Base-by-base conservation (phyloP, 2,888 invertebrate genomes). In the Disparrhopalites patrizii region DNA sequence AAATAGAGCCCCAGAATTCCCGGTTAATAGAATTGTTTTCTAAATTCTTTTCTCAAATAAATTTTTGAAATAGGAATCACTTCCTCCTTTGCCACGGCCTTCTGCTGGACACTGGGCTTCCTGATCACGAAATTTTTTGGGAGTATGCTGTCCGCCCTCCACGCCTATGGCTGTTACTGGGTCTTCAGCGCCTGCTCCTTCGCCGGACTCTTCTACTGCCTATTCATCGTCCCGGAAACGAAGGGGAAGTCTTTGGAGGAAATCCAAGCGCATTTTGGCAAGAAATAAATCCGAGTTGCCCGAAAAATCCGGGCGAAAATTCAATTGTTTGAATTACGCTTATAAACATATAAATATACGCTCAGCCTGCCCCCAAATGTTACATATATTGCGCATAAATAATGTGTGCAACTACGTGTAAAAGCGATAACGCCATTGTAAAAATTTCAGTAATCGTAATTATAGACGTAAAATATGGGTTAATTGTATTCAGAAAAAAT, bases 101-200 rank as follows among this genome's bases (percentile, higher is more conserved):
- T 85, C 43, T 91, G 90, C 77, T 91, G 91, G 90, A 81, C 84
- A 64, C 80, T 87, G 57, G 88, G 88, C 2, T 91, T 91, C 76
- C 67, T 79, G 15, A 76, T 80, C 30, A 79, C 79, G 1, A 77
- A 78, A 64, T 73, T 75, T 2, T 79, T 78, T 62, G 68, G 73
- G n/a, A 74, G 77, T 38, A 69, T 78, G 28, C 50, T 65, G 51
- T 76, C 86, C 1, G 88, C 88, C 0, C 89, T 90, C 0, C 83
- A 56, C 5, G 18, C 64, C 1, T 62, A 71, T 47, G 71, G 73
- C 10, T 68, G 68, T 23, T 73, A 70, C 52, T 73, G 75, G 75
- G n/a, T 73, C 15, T 75, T 73, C 62, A 62, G 62, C 1, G 70
- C 61, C 10, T 30, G 72, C 25, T 63, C 72, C 50, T 66, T 58